Base-by-base conservation (phyloP, 2,113 vertebrate genomes). In the Hippocampus guttulatus region DNA sequence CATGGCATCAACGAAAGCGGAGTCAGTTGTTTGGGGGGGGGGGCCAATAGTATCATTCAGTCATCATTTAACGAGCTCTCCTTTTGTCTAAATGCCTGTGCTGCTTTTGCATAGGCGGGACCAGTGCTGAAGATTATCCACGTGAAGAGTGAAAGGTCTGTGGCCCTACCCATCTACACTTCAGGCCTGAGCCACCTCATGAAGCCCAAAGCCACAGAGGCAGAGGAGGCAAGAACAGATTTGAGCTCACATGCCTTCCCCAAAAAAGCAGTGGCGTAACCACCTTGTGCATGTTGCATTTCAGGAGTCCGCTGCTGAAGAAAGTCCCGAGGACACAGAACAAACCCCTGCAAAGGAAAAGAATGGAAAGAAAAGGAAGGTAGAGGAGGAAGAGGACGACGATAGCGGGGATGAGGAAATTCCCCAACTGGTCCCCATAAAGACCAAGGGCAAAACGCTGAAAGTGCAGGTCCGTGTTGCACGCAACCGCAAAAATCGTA, bases 41-140 rank as follows among this genome's bases (percentile, higher is more conserved):
- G 25, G 25, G n/a, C n/a, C n/a, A n/a, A n/a, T n/a, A n/a, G n/a
- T n/a, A n/a, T n/a, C n/a, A 20, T 51, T 51, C 2, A 20, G 15
- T 20, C 49, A 20, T 18, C 20, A 16, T 77, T 61, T 30, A 16
- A 38, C 30, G 27, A 62, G 16, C 60, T 21, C 18, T 18, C 58
- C 27, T 33, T 7, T 40, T 60, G 25, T 15, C 57, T 38, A 62
- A 62, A 38, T 20, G 16, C 5, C 23, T 61, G 1, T 47, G 15
- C 8, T 70, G 10, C 41, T 25, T 71, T 1, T 71, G 66, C 67
- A 15, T 88, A 96, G 94, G 92, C 92, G 64, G 94, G 92, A 82
- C 91, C 86, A 7, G 86, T 91, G 51, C 82, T 97, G 0, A 97
- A 96, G 86, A 14, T 95, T 49, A 91, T 97, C 86, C 95, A 97